Evolutionary conservation across 2,888 invertebrate species (phyloP), one percentile per base, ranked within the genome.

Genomic region (Drosophila pseudotakahashii): DNA sequence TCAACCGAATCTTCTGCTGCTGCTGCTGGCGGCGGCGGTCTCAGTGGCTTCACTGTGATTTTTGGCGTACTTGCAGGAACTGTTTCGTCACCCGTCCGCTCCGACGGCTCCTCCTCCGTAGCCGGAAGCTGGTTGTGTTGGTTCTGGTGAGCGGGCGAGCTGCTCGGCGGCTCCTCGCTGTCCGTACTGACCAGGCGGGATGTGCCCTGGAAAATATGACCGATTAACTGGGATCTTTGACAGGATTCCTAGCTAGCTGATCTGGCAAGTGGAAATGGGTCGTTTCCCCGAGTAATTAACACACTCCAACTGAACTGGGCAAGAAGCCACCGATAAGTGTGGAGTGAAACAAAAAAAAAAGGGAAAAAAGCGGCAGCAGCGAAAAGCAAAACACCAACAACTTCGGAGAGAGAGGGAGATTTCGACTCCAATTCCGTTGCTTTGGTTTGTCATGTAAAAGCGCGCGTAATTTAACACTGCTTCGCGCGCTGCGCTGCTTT

Each of bases 151-250:
- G 79, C 80, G 26, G 90, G 90, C 44, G 90, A 90, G 63, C 76
- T 77, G 54, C 85, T 93, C 54, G 94, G 93, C 89, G 79, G 88
- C 61, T 90, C 90, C 92, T 94, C 94, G 63, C 94, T 94, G 86
- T 94, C 94, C 55, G 94, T 94, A 88, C 94, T 94, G 60, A 94
- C 94, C 89, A 94, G 93, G 77, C 94, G 93, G 53, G 94, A 94
- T 62, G 94, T 94, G 54, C 94, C 94, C 92, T 92, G 71, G 53
- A 76, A 73, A 11, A 3, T 7, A 26, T 6, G 47, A n/a, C 14
- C 5, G 16, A 26, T 48, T 34, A 44, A 7, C 16, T 16, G 32
- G 32, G 36, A 14, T 71, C 16, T 51, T 66, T 1, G 16, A 50
- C 36, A 7, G 26, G 26, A 3, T 19, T 19, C 19, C 19, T 19